phyloP scores from a whole-genome alignment of 2,888 invertebrate genomes.

The Phymatocera aterrima region DNA sequence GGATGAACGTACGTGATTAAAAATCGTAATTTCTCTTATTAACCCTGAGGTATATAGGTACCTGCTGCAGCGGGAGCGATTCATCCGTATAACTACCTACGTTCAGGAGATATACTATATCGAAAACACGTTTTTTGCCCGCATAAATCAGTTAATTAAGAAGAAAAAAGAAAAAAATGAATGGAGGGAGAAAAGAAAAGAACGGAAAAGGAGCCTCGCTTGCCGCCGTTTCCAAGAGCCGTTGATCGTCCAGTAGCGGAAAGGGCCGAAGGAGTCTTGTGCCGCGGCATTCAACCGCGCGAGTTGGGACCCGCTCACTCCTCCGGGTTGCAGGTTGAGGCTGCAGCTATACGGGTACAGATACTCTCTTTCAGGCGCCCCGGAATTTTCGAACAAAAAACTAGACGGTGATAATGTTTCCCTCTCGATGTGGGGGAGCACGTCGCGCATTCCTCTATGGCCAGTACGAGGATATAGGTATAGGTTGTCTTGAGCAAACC shows the following conservation, averaged over 20 bases:
- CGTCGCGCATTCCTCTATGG: constrained; percentile 32
- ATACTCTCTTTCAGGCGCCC: constrained; percentile 40
- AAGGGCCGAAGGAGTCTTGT: too few relatives aligned
- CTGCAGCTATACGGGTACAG: not conserved
- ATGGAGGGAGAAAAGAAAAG: too few relatives aligned
- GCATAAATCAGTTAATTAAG: constrained; percentile 46
- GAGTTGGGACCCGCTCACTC: too few relatives aligned
- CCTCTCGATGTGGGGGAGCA: constrained; percentile 45
- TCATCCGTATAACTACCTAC: not conserved
- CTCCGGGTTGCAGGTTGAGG: too few relatives aligned
- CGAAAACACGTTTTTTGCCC: constrained; percentile 45
- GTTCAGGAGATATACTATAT: constrained; percentile 26
- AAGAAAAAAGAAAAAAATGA: constrained; percentile 38
- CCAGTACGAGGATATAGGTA: not conserved
- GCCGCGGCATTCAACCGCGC: constrained; percentile 18
- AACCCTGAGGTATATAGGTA: constrained; percentile 6
- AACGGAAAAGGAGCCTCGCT: too few relatives aligned
- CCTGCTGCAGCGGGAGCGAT: not conserved
- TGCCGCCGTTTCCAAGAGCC: constrained; percentile 40
- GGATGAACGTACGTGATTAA: constrained; percentile 40
- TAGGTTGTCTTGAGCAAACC: not conserved
- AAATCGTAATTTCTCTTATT: constrained; percentile 46
- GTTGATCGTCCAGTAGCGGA: not conserved
- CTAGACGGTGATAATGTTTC: constrained; percentile 52
- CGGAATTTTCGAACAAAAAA: constrained; percentile 53